These are phyloP conservation scores for Hiodon tergisus DNA, from an alignment of 2,113 vertebrate genomes.

Conservation along the genomic window DNA sequence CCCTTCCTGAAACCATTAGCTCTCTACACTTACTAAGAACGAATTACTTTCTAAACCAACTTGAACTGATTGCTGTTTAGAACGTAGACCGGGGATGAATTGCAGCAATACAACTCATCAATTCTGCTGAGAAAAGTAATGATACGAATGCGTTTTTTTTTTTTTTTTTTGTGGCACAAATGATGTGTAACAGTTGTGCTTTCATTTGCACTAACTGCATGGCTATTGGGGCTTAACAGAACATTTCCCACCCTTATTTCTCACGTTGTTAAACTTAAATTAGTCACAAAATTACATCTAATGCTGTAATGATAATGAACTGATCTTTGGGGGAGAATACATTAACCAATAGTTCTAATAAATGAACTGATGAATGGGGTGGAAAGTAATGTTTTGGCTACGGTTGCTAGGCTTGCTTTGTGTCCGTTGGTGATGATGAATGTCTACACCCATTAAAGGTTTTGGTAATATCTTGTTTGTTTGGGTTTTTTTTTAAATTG, in stretches of 20 bases:
- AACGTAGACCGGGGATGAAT: not conserved
- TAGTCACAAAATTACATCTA: constrained; percentile 17
- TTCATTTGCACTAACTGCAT: not conserved
- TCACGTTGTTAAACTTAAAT: constrained; percentile 26
- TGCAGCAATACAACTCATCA: not conserved
- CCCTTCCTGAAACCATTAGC: not conserved
- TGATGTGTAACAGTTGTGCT: not conserved
- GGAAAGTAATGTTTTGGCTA: not conserved
- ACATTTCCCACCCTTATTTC: constrained; percentile 16
- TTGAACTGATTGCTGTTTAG: constrained; percentile 9
- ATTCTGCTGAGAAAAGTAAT: constrained; percentile 1
- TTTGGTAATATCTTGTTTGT: not conserved
- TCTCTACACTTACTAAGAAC: not conserved
- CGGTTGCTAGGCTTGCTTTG: no score
- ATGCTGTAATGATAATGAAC: constrained; percentile 6
- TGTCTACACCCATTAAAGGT: not conserved
- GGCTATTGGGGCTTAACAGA: constrained; percentile 4
- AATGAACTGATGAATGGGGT: not conserved
- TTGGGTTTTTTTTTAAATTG: not conserved
- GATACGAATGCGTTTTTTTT: not conserved
- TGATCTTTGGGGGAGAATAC: not conserved
- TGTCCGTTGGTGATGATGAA: not conserved
- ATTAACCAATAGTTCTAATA: not conserved
- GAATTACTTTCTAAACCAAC: constrained; percentile 13
- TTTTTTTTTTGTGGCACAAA: not conserved